Conservation (phyloP, 2,888 invertebrate genomes). For the Aricia artaxerxes region DNA sequence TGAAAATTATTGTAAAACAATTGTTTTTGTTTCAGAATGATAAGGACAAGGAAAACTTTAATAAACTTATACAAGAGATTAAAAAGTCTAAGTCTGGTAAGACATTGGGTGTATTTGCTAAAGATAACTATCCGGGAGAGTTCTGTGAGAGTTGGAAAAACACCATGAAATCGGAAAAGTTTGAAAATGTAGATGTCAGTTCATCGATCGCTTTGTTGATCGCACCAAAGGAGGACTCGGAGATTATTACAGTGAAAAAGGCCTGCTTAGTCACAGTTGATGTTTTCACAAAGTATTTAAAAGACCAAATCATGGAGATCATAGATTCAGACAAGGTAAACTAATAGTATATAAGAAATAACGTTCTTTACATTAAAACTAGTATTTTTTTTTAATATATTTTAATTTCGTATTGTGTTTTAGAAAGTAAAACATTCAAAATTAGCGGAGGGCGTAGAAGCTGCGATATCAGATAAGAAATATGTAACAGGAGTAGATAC, state of each 20-base stretch:
- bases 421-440: constrained; percentile 98
- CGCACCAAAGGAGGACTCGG: constrained; percentile 96
- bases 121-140: constrained; percentile 96
- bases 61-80: constrained; percentile 87
- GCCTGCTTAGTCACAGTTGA: constrained; percentile 96
- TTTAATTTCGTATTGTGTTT: constrained; percentile 40
- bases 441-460: constrained; percentile 96
- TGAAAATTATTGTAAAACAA: not conserved
- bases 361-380: not conserved
- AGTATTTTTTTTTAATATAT: not conserved
- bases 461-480: constrained; percentile 96
- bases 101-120: constrained; percentile 92
- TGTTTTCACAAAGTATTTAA: constrained; percentile 97
- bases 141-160: constrained; percentile 96
- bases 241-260: constrained; percentile 93
- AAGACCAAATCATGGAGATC: constrained; percentile 98
- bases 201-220: constrained; percentile 91
- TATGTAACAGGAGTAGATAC: constrained; percentile 95
- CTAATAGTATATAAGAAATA: not conserved
- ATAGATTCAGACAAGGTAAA: constrained; percentile 96
- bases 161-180: constrained; percentile 86
- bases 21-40: constrained; percentile 82
- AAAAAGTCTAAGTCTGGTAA: constrained; percentile 94
- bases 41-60: constrained; percentile 95
- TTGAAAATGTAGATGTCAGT: constrained; percentile 93